Percentiles rank a stretch among this genome's conserved stretches.
phyloP scores from a whole-genome alignment of 2,113 vertebrate species.

The Lichenostomus cassidix region DNA sequence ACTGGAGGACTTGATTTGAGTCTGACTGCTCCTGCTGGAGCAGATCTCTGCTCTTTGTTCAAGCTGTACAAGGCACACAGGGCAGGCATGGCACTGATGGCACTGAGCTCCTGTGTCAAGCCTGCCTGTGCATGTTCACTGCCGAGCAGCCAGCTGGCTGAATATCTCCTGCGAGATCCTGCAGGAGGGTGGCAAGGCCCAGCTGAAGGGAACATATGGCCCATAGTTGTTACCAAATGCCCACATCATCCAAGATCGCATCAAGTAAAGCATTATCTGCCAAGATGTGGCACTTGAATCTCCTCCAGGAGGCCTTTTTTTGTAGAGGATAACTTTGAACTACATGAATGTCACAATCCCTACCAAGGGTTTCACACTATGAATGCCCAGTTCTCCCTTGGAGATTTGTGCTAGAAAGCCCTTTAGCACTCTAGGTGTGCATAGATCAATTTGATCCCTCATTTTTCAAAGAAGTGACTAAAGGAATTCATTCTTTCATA shows the following conservation, averaged over 20 bases:
- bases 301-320: neutral
- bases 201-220: conserved; percentile 53
- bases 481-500: neutral
- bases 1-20: neutral
- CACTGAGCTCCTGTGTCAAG: neutral
- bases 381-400: neutral
- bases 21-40: neutral
- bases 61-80: neutral
- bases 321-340: neutral
- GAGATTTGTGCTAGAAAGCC: neutral
- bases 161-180: neutral
- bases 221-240: conserved; percentile 25
- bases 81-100: neutral
- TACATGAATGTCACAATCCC: neutral
- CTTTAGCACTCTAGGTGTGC: neutral
- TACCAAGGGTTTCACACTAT: neutral
- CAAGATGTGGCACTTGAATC: neutral
- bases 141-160: conserved; percentile 29
- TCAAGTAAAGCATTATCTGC: neutral
- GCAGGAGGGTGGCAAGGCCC: neutral
- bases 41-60: neutral
- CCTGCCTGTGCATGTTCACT: neutral
- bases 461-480: neutral
- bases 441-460: neutral
- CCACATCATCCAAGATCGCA: neutral